A percentile compares a stretch with the other conserved stretches of the same genome.
Evolutionary conservation across 1,140 invertebrate species (phyloP).

Genomic region (Paralvinella palmiformis): DNA sequence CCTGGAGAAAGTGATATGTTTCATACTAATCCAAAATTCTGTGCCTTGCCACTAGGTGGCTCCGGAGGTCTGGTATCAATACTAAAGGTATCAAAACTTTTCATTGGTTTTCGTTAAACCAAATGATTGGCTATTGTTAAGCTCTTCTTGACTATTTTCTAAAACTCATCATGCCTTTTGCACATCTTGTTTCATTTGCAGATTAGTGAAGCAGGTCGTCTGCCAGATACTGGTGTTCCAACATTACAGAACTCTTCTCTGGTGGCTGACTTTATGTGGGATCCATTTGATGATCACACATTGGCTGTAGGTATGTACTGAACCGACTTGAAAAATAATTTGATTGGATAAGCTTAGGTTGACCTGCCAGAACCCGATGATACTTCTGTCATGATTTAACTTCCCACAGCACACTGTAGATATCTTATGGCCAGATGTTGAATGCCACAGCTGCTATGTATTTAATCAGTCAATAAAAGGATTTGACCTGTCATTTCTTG

Average conservation of each 20-base stretch:
- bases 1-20: conserved; percentile 91
- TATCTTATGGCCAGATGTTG: no score
- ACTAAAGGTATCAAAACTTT: conserved; percentile 57
- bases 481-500: no score
- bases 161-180: neutral
- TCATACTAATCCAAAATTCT: conserved; percentile 75
- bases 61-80: conserved; percentile 84
- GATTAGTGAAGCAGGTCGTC: conserved; percentile 67
- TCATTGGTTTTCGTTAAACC: neutral
- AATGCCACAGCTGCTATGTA: no score
- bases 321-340: neutral
- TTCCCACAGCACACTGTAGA: no score
- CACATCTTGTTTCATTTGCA: conserved; percentile 17
- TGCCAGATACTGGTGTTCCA: conserved; percentile 75
- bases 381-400: no score
- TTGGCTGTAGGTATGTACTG: conserved; percentile 65
- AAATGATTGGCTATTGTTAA: no score
- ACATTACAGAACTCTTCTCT: conserved; percentile 80
- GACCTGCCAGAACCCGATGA: no score
- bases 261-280: conserved; percentile 88
- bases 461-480: no score
- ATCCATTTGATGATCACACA: conserved; percentile 76
- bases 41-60: conserved; percentile 79
- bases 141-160: no score
- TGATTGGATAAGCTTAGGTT: neutral